Percentiles rank a stretch among this genome's conserved stretches.
phyloP scores from a whole-genome alignment of 1,140 invertebrate species.

The Drosophila simulans region DNA sequence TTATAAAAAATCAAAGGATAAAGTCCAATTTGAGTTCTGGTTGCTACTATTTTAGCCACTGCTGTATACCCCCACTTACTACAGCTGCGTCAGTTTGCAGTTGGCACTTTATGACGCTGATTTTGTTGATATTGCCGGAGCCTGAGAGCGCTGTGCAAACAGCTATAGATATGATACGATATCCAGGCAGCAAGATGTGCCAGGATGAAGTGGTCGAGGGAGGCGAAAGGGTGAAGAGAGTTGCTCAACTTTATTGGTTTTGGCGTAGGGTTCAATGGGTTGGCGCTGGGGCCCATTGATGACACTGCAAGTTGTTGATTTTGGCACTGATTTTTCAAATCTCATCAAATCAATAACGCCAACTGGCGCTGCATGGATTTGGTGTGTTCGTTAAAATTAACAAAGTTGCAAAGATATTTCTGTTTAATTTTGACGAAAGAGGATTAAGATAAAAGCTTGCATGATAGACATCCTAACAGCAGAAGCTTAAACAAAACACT shows the following conservation, averaged over 20 bases:
- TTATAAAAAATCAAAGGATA: too few relatives aligned
- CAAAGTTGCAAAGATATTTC: slow-evolving; percentile 2
- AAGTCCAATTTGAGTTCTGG: neutral
- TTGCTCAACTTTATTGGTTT: slow-evolving; percentile 65
- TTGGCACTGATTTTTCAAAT: slow-evolving; percentile 56
- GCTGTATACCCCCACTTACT: slow-evolving; percentile 5
- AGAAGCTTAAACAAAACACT: neutral
- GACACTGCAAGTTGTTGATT: slow-evolving; percentile 57
- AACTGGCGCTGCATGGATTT: slow-evolving; percentile 14
- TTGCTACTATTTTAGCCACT: neutral
- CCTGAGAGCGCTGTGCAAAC: slow-evolving; percentile 65
- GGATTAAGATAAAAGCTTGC: neutral
- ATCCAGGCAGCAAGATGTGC: slow-evolving; percentile 32
- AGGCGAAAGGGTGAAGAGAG: slow-evolving; percentile 7
- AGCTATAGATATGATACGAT: slow-evolving; percentile 62
- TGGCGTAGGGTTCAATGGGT: slow-evolving; percentile 60
- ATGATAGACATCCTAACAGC: neutral
- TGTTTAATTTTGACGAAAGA: neutral
- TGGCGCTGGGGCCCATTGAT: slow-evolving; percentile 34
- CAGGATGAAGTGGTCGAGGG: slow-evolving; percentile 21
- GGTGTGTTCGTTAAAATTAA: slow-evolving; percentile 17
- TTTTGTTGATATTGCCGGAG: slow-evolving; percentile 73
- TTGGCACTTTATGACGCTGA: slow-evolving; percentile 73
- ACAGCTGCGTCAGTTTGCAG: slow-evolving; percentile 43
- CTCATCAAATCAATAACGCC: slow-evolving; percentile 56